These are phyloP conservation scores for Onychorhynchus coronatus DNA, from an alignment of 2,113 vertebrate species.

Conservation along the genomic window DNA sequence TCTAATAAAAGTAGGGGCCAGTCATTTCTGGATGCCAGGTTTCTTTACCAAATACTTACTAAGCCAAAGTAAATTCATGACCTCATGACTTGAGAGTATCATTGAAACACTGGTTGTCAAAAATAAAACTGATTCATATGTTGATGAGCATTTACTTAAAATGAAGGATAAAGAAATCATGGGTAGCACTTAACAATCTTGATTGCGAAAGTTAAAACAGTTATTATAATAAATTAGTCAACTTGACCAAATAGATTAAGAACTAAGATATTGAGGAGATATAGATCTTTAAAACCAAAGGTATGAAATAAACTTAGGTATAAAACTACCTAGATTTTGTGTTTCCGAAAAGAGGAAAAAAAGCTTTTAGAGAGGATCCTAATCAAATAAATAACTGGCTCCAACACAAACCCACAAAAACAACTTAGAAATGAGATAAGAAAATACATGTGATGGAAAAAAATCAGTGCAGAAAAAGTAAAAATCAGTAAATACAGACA, in stretches of 20 bases:
- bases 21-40: not conserved
- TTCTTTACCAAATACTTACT: not conserved
- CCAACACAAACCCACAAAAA: not conserved
- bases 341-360: not conserved
- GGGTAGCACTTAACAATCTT: not conserved
- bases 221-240: not conserved
- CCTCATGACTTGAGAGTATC: not conserved
- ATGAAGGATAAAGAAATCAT: not conserved
- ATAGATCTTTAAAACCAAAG: not conserved
- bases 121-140: not conserved
- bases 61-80: not conserved
- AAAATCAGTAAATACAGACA: not conserved
- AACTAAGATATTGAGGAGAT: not conserved
- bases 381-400: not conserved
- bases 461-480: not conserved
- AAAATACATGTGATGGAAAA: not conserved
- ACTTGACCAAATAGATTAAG: not conserved
- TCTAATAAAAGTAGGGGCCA: not conserved
- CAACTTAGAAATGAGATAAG: not conserved
- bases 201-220: not conserved
- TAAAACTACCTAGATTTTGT: not conserved
- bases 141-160: not conserved
- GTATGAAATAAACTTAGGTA: not conserved
- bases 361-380: not conserved
- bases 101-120: not conserved